These are phyloP conservation scores for Lycia hirtaria DNA, from an alignment of 2,888 invertebrate species.

Conservation along the genomic window DNA sequence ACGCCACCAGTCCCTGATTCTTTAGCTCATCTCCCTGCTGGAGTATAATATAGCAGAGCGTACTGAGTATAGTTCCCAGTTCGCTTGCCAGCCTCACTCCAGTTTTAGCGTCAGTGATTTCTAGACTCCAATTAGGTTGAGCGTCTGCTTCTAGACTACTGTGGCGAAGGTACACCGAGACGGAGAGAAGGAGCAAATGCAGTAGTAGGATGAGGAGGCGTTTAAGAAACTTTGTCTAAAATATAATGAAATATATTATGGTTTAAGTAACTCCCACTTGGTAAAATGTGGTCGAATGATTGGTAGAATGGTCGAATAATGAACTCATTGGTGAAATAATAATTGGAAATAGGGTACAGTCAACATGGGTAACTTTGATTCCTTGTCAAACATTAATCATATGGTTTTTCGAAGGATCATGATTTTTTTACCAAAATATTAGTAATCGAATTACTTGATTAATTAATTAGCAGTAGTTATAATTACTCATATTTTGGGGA, in stretches of 20 bases:
- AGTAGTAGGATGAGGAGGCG: constrained; percentile 94
- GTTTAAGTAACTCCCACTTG: no score
- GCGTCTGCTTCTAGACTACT: constrained; percentile 69
- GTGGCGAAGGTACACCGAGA: constrained; percentile 96
- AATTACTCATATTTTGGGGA: no score
- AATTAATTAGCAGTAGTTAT: no score
- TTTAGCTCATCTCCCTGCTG: constrained; percentile 98
- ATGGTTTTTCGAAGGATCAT: no score
- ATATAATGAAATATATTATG: background rate
- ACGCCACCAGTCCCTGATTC: constrained; percentile 96
- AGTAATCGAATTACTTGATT: no score
- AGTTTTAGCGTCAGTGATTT: constrained; percentile 66
- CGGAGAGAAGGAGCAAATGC: constrained; percentile 94
- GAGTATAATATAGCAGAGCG: constrained; percentile 94
- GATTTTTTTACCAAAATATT: no score
- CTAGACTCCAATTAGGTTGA: constrained; percentile 71
- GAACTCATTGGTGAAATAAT: no score
- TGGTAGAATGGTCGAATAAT: no score
- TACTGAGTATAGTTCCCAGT: constrained; percentile 93
- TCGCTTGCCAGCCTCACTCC: constrained; percentile 91
- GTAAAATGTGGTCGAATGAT: no score
- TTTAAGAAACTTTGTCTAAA: constrained; percentile 96
- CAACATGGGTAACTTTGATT: no score
- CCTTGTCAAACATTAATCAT: no score
- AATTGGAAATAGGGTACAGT: no score